phyloP scores from a whole-genome alignment of 2,113 vertebrate genomes.

The Dolichallabes microphthalmus region DNA sequence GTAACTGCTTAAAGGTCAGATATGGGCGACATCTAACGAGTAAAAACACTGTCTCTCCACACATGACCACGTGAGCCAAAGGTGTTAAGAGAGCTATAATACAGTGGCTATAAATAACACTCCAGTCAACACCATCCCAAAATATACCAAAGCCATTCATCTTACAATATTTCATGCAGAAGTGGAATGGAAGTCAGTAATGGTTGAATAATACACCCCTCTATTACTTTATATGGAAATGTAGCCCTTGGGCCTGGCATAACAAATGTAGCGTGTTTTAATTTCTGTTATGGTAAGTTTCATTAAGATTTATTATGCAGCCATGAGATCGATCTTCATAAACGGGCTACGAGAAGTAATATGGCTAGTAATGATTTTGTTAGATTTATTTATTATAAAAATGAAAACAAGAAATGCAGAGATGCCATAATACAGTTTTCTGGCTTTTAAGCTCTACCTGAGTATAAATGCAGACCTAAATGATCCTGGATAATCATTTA shows the following conservation, averaged over 20 bases:
- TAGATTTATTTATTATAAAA: conserved; percentile 72
- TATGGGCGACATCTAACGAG: conserved; percentile 23
- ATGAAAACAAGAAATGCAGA: conserved; percentile 14
- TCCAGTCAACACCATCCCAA: conserved; percentile 59
- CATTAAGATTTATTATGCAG: conserved; percentile 72
- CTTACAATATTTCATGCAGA: conserved; percentile 53
- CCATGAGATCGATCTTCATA: conserved; percentile 73
- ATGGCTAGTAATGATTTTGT: conserved; percentile 72
- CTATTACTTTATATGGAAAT: conserved; percentile 78
- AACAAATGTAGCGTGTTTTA: conserved; percentile 72
- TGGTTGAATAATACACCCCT: conserved; percentile 71
- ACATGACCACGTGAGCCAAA: conserved; percentile 40
- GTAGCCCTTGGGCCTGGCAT: conserved; percentile 68
- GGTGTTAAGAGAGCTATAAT: conserved; percentile 54
- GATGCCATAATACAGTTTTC: not conserved
- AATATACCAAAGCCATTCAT: conserved; percentile 68
- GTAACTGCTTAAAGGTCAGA: conserved; percentile 27
- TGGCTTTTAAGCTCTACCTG: not conserved
- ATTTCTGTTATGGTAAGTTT: conserved; percentile 78
- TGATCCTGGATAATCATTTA: too few species aligned
- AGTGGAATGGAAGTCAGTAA: conserved; percentile 66
- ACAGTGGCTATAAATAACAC: conserved; percentile 66
- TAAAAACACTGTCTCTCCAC: conserved; percentile 25
- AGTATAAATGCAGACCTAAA: not conserved
- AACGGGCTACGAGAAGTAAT: conserved; percentile 70